These are phyloP conservation scores for Meteorus colon DNA, from an alignment of 2,888 invertebrate genomes.

Conservation along the genomic window DNA sequence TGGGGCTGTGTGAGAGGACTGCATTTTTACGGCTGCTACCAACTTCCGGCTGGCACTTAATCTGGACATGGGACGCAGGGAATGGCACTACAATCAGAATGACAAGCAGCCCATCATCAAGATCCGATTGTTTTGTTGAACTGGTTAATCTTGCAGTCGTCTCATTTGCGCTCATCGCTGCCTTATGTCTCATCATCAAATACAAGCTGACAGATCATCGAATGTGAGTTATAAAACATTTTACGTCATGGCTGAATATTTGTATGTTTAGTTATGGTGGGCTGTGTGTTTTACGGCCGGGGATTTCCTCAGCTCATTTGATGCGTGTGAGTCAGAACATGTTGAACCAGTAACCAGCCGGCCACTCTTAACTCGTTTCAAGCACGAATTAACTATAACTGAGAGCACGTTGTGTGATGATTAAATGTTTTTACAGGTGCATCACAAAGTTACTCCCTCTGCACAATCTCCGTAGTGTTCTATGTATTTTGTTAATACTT, in stretches of 20 bases:
- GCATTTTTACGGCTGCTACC: conserved; percentile 55
- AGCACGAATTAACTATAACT: conserved; percentile 28
- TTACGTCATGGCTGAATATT: conserved; percentile 36
- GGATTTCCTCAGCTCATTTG: conserved; percentile 31
- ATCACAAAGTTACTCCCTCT: conserved; percentile 55
- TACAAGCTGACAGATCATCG: conserved; percentile 49
- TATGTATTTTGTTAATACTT: conserved; percentile 53
- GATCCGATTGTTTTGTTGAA: conserved; percentile 57
- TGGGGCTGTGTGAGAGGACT: conserved; percentile 49
- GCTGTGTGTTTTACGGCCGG: background rate
- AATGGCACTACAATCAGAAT: conserved; percentile 57
- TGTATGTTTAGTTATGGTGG: background rate
- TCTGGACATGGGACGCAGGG: conserved; percentile 54
- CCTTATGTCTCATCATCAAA: conserved; percentile 49
- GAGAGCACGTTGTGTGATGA: conserved; percentile 27
- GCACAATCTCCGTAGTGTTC: conserved; percentile 56
- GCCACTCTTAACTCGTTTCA: conserved; percentile 13
- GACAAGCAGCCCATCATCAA: conserved; percentile 48
- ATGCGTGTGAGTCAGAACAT: conserved; percentile 42
- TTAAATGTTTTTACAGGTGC: conserved; percentile 48
- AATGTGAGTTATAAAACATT: conserved; percentile 51
- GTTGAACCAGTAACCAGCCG: conserved; percentile 24
- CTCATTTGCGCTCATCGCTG: conserved; percentile 47
- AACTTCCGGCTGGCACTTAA: conserved; percentile 50
- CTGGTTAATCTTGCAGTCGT: conserved; percentile 54